Conservation (phyloP, 2,113 vertebrate species). For the Mustelus asterias region DNA sequence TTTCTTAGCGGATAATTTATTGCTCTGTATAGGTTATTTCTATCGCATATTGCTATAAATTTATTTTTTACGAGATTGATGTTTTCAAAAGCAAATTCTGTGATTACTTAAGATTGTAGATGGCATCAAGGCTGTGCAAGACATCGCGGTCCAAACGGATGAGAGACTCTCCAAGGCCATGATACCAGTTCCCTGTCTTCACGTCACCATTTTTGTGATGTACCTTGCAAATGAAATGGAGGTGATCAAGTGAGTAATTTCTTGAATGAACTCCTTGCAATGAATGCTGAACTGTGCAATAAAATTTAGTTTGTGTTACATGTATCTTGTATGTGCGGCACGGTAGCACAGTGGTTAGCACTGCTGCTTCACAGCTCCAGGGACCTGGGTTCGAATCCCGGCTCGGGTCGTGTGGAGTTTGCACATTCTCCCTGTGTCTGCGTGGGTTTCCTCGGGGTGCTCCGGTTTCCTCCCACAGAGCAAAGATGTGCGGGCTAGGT, state of each 20-base stretch:
- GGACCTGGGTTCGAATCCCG: no score
- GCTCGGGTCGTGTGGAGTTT: no score
- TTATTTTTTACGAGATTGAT: background rate
- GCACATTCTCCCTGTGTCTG: no score
- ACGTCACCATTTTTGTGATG: slow-evolving; percentile 83
- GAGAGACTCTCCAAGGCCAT: slow-evolving; percentile 70
- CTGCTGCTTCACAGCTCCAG: no score
- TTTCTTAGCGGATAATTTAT: background rate
- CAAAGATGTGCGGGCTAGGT: no score
- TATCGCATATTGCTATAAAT: background rate
- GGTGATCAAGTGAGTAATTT: slow-evolving; percentile 68
- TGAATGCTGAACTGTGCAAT: background rate
- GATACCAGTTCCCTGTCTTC: slow-evolving; percentile 68
- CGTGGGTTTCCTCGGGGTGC: no score
- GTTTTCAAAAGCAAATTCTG: background rate
- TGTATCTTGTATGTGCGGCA: no score
- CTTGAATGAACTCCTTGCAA: background rate
- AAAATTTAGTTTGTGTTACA: background rate
- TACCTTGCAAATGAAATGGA: slow-evolving; percentile 76
- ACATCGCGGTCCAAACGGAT: slow-evolving; percentile 70
- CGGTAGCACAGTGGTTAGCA: no score
- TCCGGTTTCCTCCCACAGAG: no score
- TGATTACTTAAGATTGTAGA: slow-evolving; percentile 64
- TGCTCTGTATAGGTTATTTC: background rate
- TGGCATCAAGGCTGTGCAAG: slow-evolving; percentile 65